Conservation (phyloP, 2,888 invertebrate species). For the Chesias legatella region DNA sequence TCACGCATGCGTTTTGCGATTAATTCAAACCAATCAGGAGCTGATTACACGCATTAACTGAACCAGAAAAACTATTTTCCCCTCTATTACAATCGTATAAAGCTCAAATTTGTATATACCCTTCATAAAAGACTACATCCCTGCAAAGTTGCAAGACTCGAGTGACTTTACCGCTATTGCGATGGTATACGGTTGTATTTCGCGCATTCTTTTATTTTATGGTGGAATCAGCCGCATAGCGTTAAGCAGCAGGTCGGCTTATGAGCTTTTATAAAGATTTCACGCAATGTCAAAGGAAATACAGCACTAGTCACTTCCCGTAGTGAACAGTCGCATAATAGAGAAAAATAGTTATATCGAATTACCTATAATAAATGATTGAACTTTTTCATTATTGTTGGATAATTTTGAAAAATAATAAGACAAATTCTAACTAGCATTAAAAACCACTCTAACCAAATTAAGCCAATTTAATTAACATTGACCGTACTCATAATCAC, state of each 20-base stretch:
- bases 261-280: conserved; percentile 60
- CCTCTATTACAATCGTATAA: conserved; percentile 38
- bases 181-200: no score
- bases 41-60: conserved; percentile 77
- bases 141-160: no score
- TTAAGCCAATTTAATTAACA: no score
- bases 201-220: neutral
- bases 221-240: conserved; percentile 17
- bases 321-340: conserved; percentile 34
- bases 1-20: conserved; percentile 74
- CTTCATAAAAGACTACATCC: neutral
- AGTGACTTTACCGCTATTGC: no score
- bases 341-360: no score
- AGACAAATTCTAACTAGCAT: no score
- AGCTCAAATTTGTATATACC: conserved; percentile 28
- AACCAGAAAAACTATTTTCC: conserved; percentile 27
- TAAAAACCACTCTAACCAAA: no score
- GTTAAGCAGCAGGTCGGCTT: conserved; percentile 47
- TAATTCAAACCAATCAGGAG: conserved; percentile 78
- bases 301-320: conserved; percentile 35
- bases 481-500: no score
- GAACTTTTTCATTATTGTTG: no score
- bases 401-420: no score
- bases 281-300: conserved; percentile 56
- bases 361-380: no score